Evolutionary conservation across 2,888 invertebrate species (phyloP).

Genomic region (Tetragnatha montana): DNA sequence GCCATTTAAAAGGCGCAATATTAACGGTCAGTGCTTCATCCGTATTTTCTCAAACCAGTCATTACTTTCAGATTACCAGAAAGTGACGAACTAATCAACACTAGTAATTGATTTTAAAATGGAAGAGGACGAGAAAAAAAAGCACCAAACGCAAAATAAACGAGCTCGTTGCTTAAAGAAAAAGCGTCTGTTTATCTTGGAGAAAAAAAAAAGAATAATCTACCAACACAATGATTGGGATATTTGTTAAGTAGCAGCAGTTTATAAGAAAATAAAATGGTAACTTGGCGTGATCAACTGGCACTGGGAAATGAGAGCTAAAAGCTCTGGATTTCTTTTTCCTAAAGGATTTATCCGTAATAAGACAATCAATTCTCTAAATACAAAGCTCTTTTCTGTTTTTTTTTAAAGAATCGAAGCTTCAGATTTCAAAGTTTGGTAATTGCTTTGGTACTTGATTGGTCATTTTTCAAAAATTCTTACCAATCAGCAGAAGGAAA

Average conservation of each 20-base stretch:
- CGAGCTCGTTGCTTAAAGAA: slow-evolving; percentile 19
- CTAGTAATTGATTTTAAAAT: slow-evolving; percentile 54
- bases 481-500: not conserved
- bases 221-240: slow-evolving; percentile 51
- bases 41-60: slow-evolving; percentile 50
- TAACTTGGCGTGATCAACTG: slow-evolving; percentile 43
- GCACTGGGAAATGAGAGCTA: slow-evolving; percentile 20
- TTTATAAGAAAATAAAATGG: slow-evolving; percentile 57
- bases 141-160: slow-evolving; percentile 10
- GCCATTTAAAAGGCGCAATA: slow-evolving; percentile 39
- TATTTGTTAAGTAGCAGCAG: slow-evolving; percentile 55
- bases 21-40: slow-evolving; percentile 29
- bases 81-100: slow-evolving; percentile 58
- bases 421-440: slow-evolving; percentile 29
- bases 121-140: slow-evolving; percentile 27
- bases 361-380: slow-evolving; percentile 54
- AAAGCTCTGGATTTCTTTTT: slow-evolving; percentile 31
- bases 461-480: not conserved
- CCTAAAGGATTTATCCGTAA: slow-evolving; percentile 36
- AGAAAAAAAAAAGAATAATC: slow-evolving; percentile 49
- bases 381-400: slow-evolving; percentile 22
- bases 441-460: slow-evolving; percentile 21
- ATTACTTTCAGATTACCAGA: slow-evolving; percentile 55
- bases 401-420: slow-evolving; percentile 1
- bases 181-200: slow-evolving; percentile 35